Evolutionary conservation across 2,888 invertebrate genomes (phyloP).

Genomic region (Sceliomorpha sp.): DNA sequence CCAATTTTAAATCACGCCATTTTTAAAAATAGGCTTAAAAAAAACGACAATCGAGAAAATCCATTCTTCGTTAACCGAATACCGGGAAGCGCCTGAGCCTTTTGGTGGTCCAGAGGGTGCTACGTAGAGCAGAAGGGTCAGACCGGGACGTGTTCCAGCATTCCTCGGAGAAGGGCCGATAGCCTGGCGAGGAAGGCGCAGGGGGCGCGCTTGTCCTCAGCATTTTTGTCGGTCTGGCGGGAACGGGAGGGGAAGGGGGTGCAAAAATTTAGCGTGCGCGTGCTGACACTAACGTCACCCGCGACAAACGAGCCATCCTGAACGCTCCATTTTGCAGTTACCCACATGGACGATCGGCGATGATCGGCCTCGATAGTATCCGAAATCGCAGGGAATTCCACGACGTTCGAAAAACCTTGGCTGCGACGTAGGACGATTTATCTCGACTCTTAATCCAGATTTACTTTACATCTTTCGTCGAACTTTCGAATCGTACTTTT

Average conservation of each 20-base stretch:
- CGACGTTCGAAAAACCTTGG: constrained; percentile 28
- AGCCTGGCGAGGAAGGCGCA: constrained; percentile 15
- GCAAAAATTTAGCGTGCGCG: constrained; percentile 44
- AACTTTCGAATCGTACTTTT: constrained; percentile 8
- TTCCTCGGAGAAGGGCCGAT: constrained; percentile 40
- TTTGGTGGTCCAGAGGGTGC: constrained; percentile 17
- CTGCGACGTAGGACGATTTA: constrained; percentile 23
- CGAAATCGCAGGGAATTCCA: constrained; percentile 15
- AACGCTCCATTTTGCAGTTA: constrained; percentile 38
- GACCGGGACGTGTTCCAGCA: constrained; percentile 7
- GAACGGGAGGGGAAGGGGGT: constrained; percentile 53
- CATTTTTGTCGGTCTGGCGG: constrained; percentile 19
- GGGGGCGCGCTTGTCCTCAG: constrained; percentile 19
- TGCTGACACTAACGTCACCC: constrained; percentile 36
- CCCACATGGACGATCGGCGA: constrained; percentile 21
- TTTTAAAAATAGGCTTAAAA: too few relatives aligned
- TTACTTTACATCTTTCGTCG: constrained; percentile 18
- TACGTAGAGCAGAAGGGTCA: constrained; percentile 17
- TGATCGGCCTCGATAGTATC: constrained; percentile 21
- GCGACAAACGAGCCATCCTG: constrained; percentile 43
- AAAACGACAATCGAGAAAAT: too few relatives aligned
- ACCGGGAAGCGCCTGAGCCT: constrained; percentile 24
- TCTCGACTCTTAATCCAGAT: constrained; percentile 8
- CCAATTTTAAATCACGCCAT: too few relatives aligned
- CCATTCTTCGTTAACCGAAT: constrained; percentile 29